phyloP scores from a whole-genome alignment of 1,140 invertebrate species.

The Mactra quadrangularis region DNA sequence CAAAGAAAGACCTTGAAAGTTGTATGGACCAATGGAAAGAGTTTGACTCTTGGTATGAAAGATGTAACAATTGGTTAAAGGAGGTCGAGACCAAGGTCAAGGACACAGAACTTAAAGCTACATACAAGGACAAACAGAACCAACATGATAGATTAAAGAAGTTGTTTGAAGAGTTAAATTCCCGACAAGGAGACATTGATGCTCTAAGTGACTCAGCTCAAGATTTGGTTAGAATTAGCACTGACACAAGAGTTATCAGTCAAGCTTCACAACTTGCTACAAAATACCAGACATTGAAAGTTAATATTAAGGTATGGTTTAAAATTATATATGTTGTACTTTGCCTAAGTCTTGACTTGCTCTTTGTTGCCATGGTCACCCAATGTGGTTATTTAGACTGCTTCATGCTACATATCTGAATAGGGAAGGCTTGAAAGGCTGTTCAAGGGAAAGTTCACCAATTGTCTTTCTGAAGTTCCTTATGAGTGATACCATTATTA shows the following conservation, averaged over 20 bases:
- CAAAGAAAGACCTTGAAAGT: constrained; percentile 90
- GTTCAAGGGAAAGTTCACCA: no score
- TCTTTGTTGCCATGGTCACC: no score
- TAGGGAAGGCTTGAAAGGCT: no score
- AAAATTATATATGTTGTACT: no score
- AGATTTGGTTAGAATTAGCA: constrained; percentile 82
- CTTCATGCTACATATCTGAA: no score
- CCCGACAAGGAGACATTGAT: constrained; percentile 96
- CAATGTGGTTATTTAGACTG: no score
- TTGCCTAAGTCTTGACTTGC: no score
- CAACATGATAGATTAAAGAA: constrained; percentile 91
- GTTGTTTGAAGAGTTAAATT: constrained; percentile 89
- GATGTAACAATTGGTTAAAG: constrained; percentile 93
- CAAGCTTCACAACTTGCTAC: constrained; percentile 93
- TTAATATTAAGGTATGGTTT: constrained; percentile 90
- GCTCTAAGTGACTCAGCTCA: constrained; percentile 95
- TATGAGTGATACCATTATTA: no score
- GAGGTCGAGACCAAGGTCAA: constrained; percentile 94
- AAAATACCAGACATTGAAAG: constrained; percentile 95
- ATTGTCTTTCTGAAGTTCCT: no score
- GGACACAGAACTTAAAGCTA: constrained; percentile 94
- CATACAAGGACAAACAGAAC: constrained; percentile 91
- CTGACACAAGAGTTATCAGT: constrained; percentile 84
- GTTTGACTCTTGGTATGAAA: constrained; percentile 94
- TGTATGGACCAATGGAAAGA: constrained; percentile 89